Percentiles rank a stretch among this genome's conserved stretches.
These are phyloP conservation scores for Astropecten irregularis DNA, from an alignment of 53 echinoderm and acorn worm species.

Conservation along the genomic window DNA sequence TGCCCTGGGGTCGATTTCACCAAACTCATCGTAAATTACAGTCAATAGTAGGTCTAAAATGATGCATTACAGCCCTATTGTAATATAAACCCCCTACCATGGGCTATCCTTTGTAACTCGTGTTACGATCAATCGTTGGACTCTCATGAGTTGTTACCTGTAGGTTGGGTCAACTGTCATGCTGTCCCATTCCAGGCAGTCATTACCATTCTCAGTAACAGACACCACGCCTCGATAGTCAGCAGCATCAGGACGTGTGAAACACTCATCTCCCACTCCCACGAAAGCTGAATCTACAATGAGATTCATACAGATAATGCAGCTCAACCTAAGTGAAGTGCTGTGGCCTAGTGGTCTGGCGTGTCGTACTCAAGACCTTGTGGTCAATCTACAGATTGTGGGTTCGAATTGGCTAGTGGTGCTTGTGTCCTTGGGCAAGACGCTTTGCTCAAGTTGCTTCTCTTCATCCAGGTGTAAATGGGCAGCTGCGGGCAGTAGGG, in stretches of 20 bases:
- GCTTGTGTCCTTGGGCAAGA: no score
- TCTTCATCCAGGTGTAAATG: no score
- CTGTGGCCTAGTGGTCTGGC: no score
- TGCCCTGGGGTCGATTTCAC: no score
- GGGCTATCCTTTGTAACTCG: no score
- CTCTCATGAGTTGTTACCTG: background rate
- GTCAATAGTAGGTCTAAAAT: no score
- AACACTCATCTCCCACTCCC: conserved; percentile 16
- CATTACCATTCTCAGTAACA: background rate
- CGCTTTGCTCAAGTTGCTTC: no score
- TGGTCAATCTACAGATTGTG: no score
- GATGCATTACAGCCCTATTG: background rate
- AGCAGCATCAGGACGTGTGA: conserved; percentile 27
- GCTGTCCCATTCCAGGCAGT: background rate
- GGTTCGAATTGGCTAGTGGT: no score
- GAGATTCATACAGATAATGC: background rate
- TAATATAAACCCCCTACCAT: background rate
- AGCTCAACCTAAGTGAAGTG: background rate
- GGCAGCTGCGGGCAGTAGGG: no score
- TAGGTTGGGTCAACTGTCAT: background rate
- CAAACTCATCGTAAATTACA: no score
- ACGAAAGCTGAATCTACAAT: background rate
- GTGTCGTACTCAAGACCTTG: no score
- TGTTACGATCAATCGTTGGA: background rate
- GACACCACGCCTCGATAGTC: conserved; percentile 11